phyloP scores from a whole-genome alignment of 2,888 invertebrate genomes.

The Tachina grossa region DNA sequence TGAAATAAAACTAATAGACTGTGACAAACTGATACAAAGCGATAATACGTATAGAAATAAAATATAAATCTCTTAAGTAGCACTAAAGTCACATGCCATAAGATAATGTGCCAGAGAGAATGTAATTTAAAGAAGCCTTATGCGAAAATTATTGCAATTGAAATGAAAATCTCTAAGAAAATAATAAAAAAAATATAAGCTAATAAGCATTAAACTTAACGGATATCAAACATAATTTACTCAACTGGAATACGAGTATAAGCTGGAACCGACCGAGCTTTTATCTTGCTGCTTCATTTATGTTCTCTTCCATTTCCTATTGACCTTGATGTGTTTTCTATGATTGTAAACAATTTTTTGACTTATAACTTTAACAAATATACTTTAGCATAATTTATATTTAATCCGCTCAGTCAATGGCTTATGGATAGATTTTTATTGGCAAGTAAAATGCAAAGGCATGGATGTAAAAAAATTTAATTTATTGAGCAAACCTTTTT shows the following conservation, averaged over 20 bases:
- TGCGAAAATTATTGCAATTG: background rate
- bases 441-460: conserved; percentile 54
- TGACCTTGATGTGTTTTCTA: background rate
- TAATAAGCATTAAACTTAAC: too few species aligned
- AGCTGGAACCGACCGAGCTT: background rate
- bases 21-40: conserved; percentile 63
- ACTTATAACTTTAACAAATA: conserved; percentile 55
- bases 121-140: background rate
- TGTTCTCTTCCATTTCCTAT: conserved; percentile 3
- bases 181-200: background rate
- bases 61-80: conserved; percentile 63
- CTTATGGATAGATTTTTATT: conserved; percentile 51
- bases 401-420: conserved; percentile 58
- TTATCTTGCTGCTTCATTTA: background rate
- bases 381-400: conserved; percentile 57
- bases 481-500: background rate
- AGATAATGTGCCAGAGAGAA: background rate
- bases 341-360: conserved; percentile 32
- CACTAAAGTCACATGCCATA: conserved; percentile 61
- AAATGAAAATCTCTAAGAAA: background rate
- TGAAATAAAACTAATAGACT: conserved; percentile 72
- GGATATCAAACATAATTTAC: too few species aligned
- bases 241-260: background rate
- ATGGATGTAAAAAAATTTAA: conserved; percentile 2
- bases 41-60: conserved; percentile 58